Base-by-base conservation (phyloP, 2,888 invertebrate species). In the Ischnus inquisitorius region DNA sequence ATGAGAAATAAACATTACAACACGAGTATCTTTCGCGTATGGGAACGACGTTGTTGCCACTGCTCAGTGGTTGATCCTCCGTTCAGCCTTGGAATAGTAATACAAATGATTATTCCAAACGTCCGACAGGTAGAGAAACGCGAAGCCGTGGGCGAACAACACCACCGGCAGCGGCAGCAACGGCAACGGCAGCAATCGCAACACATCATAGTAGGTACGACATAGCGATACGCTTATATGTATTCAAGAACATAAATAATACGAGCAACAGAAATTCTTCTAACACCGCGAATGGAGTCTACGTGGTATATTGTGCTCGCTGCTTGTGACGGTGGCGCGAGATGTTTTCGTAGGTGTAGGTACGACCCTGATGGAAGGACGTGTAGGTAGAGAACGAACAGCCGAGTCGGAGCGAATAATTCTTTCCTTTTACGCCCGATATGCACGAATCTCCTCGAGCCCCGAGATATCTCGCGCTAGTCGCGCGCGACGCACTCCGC, bases 341-440 rank as follows among this genome's bases (percentile, higher is more conserved):
- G 48, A 43, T 68, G 39, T 19, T 48, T 60, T 68, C 76, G 83
- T 79, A 85, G 87, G 89, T 90, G 88, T 87, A 87, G 83, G 88
- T 86, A 87, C 89, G 90, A 90, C 89, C 90, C 89, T 90, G 85
- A 83, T 43, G 86, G 87, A 87, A 87, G 87, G 76, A 76, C 79
- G 89, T 86, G 90, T 90, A 88, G 90, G 89, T 79, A 86, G 90
- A 86, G 90, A 85, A 85, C 79, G 89, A 88, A 83, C 76, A 83
- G 76, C 77, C 82, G 81, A 88, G 87, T 86, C 88, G 86, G 90
- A 81, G 87, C 85, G 84, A 79, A 84, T 86, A 46, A 79, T 85
- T 87, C 87, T 85, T 88, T 88, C 88, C 89, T 90, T 90, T 89
- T 90, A 89, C 88, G 90, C 75, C 87, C 16, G 16, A 71, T 84